phyloP scores from a whole-genome alignment of 2,888 invertebrate species.

The Napeogenes inachia region DNA sequence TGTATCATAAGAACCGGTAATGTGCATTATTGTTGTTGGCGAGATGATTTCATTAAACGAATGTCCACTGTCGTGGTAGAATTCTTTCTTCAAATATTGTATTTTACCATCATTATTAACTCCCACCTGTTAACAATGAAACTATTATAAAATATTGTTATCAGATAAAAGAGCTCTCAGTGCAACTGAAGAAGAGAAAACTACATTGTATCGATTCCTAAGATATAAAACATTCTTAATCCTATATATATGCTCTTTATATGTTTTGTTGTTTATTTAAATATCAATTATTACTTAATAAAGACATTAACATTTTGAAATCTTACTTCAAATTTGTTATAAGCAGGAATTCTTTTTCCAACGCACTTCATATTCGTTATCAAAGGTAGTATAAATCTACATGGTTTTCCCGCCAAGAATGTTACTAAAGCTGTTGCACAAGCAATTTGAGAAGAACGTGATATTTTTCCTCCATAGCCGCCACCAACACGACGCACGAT shows the following conservation, averaged over 20 bases:
- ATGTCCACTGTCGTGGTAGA: conserved; percentile 74
- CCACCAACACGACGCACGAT: conserved; percentile 81
- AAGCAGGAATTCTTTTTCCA: conserved; percentile 76
- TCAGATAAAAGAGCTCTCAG: no score
- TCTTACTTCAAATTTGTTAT: conserved; percentile 74
- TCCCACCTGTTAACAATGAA: conserved; percentile 62
- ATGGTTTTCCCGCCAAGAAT: conserved; percentile 76
- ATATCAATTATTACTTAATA: no score
- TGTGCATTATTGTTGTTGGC: conserved; percentile 49
- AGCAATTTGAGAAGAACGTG: conserved; percentile 73
- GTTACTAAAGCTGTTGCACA: conserved; percentile 81
- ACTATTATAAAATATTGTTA: no score
- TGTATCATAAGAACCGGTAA: conserved; percentile 75
- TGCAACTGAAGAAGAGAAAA: no score
- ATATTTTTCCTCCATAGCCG: conserved; percentile 80
- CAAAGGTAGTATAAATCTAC: conserved; percentile 79
- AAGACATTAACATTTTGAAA: background rate
- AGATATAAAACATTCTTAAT: no score
- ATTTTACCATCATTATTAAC: conserved; percentile 80
- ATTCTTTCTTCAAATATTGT: conserved; percentile 76
- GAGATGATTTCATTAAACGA: conserved; percentile 67
- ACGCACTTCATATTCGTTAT: conserved; percentile 80
- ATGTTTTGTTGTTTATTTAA: background rate
- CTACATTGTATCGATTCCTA: no score
- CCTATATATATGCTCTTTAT: no score